These are phyloP conservation scores for Corynorhinus townsendii DNA, from an alignment of 2,113 vertebrate species.

Conservation along the genomic window DNA sequence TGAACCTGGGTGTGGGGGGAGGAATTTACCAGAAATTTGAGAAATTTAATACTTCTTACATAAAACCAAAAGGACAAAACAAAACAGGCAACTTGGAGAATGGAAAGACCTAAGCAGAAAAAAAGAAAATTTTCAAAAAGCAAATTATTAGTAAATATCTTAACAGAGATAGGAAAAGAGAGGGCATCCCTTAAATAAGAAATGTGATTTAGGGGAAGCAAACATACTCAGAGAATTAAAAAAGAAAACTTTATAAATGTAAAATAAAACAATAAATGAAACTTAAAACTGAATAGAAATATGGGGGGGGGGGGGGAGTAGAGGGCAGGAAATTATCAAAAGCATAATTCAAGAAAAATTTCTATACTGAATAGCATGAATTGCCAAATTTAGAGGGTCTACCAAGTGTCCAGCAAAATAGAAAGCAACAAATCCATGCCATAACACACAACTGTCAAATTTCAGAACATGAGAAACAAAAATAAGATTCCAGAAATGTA, in stretches of 20 bases:
- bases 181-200: background rate
- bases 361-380: background rate
- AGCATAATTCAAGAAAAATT: slow-evolving; percentile 37
- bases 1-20: background rate
- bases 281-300: background rate
- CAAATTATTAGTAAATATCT: slow-evolving; percentile 5
- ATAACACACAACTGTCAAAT: background rate
- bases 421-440: background rate
- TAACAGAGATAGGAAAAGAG: background rate
- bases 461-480: background rate
- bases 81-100: background rate
- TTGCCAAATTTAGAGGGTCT: slow-evolving; percentile 26
- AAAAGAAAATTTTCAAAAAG: slow-evolving; percentile 17
- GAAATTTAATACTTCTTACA: background rate
- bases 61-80: slow-evolving; percentile 22
- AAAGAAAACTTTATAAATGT: background rate
- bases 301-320: background rate
- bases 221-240: background rate
- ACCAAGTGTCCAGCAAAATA: background rate
- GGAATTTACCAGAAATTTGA: background rate
- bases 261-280: background rate
- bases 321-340: slow-evolving; percentile 24
- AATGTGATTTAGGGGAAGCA: background rate
- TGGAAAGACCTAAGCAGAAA: background rate
- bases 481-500: background rate